These are phyloP conservation scores for Mormyrus lacerda DNA, from an alignment of 2,113 vertebrate genomes.

Conservation along the genomic window DNA sequence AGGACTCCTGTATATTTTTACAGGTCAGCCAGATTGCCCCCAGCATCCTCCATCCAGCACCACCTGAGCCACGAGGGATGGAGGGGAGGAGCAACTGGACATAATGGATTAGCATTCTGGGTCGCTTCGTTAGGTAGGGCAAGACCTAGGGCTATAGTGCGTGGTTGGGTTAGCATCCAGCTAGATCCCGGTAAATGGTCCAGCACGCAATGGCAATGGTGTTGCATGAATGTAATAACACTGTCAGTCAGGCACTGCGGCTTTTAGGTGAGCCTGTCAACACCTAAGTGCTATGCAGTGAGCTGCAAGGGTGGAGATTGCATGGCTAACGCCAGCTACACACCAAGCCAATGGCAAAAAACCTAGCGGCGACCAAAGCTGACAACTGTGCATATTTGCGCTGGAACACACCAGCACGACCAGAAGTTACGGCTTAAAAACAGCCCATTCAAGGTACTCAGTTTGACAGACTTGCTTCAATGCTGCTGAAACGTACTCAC, in stretches of 20 bases:
- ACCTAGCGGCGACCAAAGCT: background rate
- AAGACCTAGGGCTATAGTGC: background rate
- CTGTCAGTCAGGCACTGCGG: background rate
- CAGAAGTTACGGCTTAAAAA: background rate
- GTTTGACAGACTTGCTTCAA: background rate
- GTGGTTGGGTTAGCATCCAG: background rate
- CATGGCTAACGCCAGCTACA: background rate
- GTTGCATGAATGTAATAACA: background rate
- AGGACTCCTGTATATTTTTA: conserved; percentile 11
- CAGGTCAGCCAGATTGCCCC: conserved; percentile 12
- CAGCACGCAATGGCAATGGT: background rate
- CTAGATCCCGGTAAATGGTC: background rate
- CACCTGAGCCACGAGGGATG: background rate
- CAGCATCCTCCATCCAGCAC: background rate
- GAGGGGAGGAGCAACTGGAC: background rate
- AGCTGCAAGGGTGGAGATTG: background rate
- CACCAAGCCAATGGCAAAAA: background rate
- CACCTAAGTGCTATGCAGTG: background rate
- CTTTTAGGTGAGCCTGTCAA: background rate
- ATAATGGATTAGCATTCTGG: conserved; percentile 12
- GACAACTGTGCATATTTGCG: background rate
- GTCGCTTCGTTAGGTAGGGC: background rate
- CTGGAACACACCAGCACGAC: background rate
- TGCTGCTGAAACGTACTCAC: background rate
- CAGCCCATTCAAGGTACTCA: background rate